Conservation (phyloP, 2,113 vertebrate genomes). For the Hippocampus abdominalis region DNA sequence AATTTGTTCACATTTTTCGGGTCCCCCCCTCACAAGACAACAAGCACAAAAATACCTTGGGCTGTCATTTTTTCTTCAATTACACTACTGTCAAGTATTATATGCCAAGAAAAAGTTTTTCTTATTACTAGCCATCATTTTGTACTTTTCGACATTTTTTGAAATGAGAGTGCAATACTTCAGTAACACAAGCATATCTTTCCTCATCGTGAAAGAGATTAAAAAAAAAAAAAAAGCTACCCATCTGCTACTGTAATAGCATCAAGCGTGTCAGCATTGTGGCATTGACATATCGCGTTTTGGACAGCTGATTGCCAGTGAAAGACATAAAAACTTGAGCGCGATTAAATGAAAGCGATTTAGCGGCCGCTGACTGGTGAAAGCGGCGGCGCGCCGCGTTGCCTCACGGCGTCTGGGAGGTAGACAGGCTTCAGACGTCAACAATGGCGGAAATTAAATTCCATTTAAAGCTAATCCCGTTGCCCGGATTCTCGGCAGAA, state of each 20-base stretch:
- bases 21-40: too few relatives aligned
- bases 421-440: conserved; percentile 70
- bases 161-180: not conserved
- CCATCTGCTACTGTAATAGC: conserved; percentile 11
- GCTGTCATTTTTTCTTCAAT: too few relatives aligned
- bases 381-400: not conserved
- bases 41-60: too few relatives aligned
- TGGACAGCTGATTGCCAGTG: conserved; percentile 11
- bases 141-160: not conserved
- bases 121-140: not conserved
- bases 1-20: too few relatives aligned
- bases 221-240: not conserved
- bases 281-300: conserved; percentile 24
- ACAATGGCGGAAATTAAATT: conserved; percentile 77
- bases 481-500: conserved; percentile 66
- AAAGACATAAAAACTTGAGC: conserved; percentile 17
- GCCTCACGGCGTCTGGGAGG: conserved; percentile 69
- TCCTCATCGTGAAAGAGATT: conserved; percentile 20
- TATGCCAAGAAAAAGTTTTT: too few relatives aligned
- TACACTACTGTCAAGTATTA: too few relatives aligned
- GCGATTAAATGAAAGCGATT: conserved; percentile 22
- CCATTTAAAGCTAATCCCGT: conserved; percentile 78
- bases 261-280: conserved; percentile 7
- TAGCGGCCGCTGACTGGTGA: conserved; percentile 17
- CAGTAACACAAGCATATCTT: not conserved